Percentiles rank a stretch among this genome's conserved stretches.
These are phyloP conservation scores for Ormia ochracea DNA, from an alignment of 2,888 invertebrate species.

Conservation along the genomic window DNA sequence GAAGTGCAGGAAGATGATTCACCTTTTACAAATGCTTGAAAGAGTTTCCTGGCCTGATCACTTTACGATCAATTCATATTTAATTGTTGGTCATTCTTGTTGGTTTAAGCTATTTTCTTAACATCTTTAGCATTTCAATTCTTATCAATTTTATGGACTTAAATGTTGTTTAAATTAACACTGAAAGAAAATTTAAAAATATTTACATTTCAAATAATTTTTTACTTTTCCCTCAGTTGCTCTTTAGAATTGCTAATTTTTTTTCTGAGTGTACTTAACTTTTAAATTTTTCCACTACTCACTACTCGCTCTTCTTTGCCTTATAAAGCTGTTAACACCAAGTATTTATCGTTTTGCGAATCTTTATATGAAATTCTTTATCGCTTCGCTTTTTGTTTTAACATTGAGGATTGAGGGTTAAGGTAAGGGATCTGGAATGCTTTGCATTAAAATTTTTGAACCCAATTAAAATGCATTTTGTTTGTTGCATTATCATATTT, in stretches of 20 bases:
- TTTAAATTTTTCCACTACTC: slow-evolving; percentile 6
- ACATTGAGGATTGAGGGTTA: slow-evolving; percentile 17
- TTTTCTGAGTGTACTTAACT: slow-evolving; percentile 48
- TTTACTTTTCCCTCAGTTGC: neutral
- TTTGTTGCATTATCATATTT: slow-evolving; percentile 60
- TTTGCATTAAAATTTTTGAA: slow-evolving; percentile 73
- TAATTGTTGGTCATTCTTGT: slow-evolving; percentile 30
- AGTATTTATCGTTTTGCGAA: slow-evolving; percentile 69
- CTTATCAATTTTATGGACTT: slow-evolving; percentile 72
- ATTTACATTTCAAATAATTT: neutral
- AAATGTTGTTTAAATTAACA: slow-evolving; percentile 51
- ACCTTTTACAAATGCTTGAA: slow-evolving; percentile 47
- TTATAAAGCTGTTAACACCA: slow-evolving; percentile 75
- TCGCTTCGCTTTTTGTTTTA: slow-evolving; percentile 59
- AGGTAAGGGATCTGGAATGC: slow-evolving; percentile 45
- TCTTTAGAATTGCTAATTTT: neutral
- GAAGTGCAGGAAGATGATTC: slow-evolving; percentile 51
- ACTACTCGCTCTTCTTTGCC: slow-evolving; percentile 36
- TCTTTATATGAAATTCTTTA: slow-evolving; percentile 73
- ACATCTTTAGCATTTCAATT: slow-evolving; percentile 49
- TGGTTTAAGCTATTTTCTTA: slow-evolving; percentile 42
- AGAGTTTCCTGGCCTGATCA: slow-evolving; percentile 52
- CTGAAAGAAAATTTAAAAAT: slow-evolving; percentile 6
- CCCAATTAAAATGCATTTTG: slow-evolving; percentile 75
- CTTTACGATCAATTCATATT: slow-evolving; percentile 37